Evolutionary conservation across 2,113 vertebrate species (phyloP).

Genomic region (Henicopernis longicauda): DNA sequence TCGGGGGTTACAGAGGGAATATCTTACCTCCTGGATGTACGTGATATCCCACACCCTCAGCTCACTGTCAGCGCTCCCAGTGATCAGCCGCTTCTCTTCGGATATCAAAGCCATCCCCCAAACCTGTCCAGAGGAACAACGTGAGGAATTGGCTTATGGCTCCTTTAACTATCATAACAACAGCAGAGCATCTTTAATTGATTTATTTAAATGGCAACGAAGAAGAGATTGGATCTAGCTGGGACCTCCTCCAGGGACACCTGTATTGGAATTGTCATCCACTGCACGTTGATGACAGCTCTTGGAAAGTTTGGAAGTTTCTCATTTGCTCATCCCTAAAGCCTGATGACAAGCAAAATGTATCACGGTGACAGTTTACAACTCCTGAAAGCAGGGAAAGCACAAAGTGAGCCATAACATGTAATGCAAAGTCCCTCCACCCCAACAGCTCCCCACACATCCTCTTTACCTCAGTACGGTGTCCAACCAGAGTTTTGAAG

Average conservation of each 20-base stretch:
- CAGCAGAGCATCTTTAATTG: background rate
- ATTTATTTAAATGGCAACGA: background rate
- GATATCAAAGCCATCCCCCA: constrained; percentile 89
- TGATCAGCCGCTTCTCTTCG: constrained; percentile 83
- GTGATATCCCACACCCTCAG: constrained; percentile 89
- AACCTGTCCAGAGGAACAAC: constrained; percentile 72
- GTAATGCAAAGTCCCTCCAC: background rate
- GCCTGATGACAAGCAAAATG: background rate
- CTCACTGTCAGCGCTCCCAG: constrained; percentile 92
- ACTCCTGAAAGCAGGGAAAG: background rate
- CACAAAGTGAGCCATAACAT: background rate
- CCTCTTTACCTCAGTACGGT: constrained; percentile 86
- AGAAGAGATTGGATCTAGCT: background rate
- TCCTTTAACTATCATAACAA: background rate
- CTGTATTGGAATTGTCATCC: background rate
- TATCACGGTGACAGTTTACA: background rate
- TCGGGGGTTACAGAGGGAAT: background rate
- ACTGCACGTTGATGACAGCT: background rate
- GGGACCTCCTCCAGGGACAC: background rate
- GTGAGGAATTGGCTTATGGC: background rate
- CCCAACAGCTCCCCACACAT: background rate
- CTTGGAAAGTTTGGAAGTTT: background rate
- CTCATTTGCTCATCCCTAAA: background rate
- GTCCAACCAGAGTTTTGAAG: constrained; percentile 95
- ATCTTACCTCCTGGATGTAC: constrained; percentile 70